Percentiles rank a stretch among this genome's conserved stretches.
Conservation (phyloP, 2,888 invertebrate genomes). For the Catocala fraxini region DNA sequence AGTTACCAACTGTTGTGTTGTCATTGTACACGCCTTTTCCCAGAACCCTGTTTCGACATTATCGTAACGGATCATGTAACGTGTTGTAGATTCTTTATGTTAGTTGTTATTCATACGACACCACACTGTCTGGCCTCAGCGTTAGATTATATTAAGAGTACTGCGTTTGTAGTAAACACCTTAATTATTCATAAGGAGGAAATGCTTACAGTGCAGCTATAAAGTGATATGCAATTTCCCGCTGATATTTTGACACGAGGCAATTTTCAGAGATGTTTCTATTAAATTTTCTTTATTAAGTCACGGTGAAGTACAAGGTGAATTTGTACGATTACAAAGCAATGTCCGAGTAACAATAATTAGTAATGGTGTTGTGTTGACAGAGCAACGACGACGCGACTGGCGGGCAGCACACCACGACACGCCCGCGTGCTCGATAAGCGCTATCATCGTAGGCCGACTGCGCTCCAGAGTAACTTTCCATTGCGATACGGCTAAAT, state of each 20-base stretch:
- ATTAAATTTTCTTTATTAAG: constrained; percentile 2
- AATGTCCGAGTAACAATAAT: constrained; percentile 41
- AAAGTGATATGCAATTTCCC: neutral
- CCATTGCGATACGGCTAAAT: constrained; percentile 62
- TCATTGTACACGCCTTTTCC: constrained; percentile 58
- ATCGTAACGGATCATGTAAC: constrained; percentile 51
- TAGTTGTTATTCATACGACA: constrained; percentile 47
- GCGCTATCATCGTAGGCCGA: constrained; percentile 58
- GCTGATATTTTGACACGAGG: neutral
- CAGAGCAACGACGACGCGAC: constrained; percentile 31
- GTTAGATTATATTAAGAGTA: constrained; percentile 34
- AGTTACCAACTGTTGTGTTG: constrained; percentile 45
- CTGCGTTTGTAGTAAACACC: neutral
- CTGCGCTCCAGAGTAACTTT: constrained; percentile 65
- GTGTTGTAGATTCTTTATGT: constrained; percentile 35
- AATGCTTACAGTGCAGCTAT: constrained; percentile 1
- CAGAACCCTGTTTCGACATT: constrained; percentile 50
- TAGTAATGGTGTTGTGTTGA: constrained; percentile 52
- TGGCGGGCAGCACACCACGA: constrained; percentile 47
- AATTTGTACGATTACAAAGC: constrained; percentile 20
- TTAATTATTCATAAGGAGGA: neutral
- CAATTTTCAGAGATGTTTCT: constrained; percentile 2
- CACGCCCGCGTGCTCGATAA: constrained; percentile 64
- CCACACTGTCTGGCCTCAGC: constrained; percentile 32
- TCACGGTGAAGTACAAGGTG: constrained; percentile 11